These are phyloP conservation scores for Zhuqinia jingwanae DNA, from an alignment of 2,888 invertebrate genomes.

Conservation along the genomic window DNA sequence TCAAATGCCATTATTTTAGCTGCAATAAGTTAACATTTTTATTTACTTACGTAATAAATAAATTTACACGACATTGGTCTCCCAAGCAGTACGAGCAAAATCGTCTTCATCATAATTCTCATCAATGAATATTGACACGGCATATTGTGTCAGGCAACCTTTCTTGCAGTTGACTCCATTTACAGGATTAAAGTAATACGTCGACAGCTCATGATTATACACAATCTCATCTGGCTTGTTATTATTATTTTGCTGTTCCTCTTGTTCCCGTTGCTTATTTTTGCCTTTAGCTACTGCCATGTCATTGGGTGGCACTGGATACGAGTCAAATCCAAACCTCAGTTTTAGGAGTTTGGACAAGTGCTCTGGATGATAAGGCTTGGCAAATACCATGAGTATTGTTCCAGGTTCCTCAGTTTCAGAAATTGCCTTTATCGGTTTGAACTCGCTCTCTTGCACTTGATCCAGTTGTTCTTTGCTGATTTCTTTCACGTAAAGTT, in stretches of 20 bases:
- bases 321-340: conserved; percentile 69
- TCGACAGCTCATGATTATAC: conserved; percentile 70
- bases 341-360: conserved; percentile 67
- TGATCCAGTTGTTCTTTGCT: conserved; percentile 67
- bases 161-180: conserved; percentile 70
- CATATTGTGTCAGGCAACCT: conserved; percentile 71
- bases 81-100: conserved; percentile 55
- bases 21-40: too few species aligned
- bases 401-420: conserved; percentile 67
- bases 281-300: not conserved
- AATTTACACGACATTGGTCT: conserved; percentile 44
- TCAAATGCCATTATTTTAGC: too few species aligned
- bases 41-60: not conserved
- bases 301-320: conserved; percentile 62
- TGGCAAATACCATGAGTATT: conserved; percentile 64
- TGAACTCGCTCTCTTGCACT: conserved; percentile 72
- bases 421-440: conserved; percentile 69
- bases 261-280: not conserved
- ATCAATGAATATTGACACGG: conserved; percentile 68
- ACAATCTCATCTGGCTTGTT: conserved; percentile 49
- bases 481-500: conserved; percentile 64
- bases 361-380: conserved; percentile 72
- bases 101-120: conserved; percentile 62
- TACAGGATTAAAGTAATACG: conserved; percentile 70
- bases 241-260: not conserved